A percentile compares a stretch with the other conserved stretches of the same genome.
Evolutionary conservation across 2,113 vertebrate species (phyloP).

Genomic region (Fulica atra): DNA sequence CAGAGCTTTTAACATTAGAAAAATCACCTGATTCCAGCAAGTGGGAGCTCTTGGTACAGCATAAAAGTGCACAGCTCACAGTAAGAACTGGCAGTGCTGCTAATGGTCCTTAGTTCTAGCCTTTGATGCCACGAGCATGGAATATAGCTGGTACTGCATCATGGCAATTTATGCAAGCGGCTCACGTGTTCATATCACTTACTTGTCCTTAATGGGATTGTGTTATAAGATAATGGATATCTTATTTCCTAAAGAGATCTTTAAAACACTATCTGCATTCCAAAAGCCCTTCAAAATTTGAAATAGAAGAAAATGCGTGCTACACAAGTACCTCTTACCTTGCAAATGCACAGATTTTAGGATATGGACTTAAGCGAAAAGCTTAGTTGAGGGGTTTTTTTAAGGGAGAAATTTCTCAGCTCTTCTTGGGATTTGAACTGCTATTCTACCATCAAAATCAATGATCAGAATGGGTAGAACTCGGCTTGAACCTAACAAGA

Average conservation of each 20-base stretch:
- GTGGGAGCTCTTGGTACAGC: not conserved
- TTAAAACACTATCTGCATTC: constrained; percentile 9
- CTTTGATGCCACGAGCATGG: not conserved
- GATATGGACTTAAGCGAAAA: not conserved
- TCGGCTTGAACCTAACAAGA: not conserved
- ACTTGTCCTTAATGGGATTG: not conserved
- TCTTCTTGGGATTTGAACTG: not conserved
- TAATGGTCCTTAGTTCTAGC: not conserved
- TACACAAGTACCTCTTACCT: not conserved
- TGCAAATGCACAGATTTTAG: constrained; percentile 5
- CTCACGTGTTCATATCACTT: not conserved
- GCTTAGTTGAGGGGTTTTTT: not conserved
- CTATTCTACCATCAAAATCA: not conserved
- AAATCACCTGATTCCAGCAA: constrained; percentile 12
- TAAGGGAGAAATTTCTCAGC: not conserved
- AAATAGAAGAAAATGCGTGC: not conserved
- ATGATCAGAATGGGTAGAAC: not conserved
- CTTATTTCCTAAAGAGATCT: constrained; percentile 24
- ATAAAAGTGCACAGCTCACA: not conserved
- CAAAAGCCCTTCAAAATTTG: not conserved
- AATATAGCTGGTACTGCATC: not conserved
- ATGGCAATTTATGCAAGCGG: not conserved
- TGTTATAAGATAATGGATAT: constrained; percentile 9
- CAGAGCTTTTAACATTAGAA: constrained; percentile 23
- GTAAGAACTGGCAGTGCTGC: not conserved